These are phyloP conservation scores for Monopterus albus DNA, from an alignment of 2,113 vertebrate species.

Conservation along the genomic window DNA sequence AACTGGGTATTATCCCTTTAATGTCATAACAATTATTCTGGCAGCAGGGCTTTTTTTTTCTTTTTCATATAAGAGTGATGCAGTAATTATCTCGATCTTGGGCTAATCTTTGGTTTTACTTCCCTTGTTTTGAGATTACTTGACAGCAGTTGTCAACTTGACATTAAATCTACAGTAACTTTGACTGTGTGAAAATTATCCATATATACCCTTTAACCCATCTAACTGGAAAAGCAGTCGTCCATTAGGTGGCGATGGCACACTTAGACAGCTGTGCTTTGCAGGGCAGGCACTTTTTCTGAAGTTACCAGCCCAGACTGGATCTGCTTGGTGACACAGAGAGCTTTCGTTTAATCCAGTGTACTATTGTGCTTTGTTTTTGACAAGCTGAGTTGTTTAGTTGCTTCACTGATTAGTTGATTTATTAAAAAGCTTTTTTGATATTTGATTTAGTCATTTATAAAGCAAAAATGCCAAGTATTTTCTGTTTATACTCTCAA, in stretches of 20 bases:
- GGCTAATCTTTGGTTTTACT: conserved; percentile 15
- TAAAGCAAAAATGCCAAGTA: too few relatives aligned
- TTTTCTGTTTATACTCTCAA: too few relatives aligned
- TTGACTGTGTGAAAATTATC: not conserved
- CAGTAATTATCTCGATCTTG: conserved; percentile 39
- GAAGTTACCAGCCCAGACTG: too few relatives aligned
- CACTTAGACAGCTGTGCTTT: too few relatives aligned
- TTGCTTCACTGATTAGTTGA: too few relatives aligned
- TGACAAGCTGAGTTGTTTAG: too few relatives aligned
- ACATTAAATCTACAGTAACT: not conserved
- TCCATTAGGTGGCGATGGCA: conserved; percentile 78
- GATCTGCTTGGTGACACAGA: too few relatives aligned
- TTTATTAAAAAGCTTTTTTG: too few relatives aligned
- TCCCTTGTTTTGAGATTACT: conserved; percentile 4
- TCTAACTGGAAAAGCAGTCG: conserved; percentile 28
- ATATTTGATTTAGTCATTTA: too few relatives aligned
- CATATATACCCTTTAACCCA: not conserved
- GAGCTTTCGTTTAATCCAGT: too few relatives aligned
- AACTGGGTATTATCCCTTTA: conserved; percentile 34
- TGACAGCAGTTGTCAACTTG: not conserved
- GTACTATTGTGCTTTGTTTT: too few relatives aligned
- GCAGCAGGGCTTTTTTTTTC: conserved; percentile 6
- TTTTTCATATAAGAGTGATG: conserved; percentile 22
- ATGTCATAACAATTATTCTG: conserved; percentile 44
- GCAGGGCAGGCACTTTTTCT: too few relatives aligned